Evolutionary conservation across 2,888 invertebrate species (phyloP).

Genomic region (Gibbula magus): DNA sequence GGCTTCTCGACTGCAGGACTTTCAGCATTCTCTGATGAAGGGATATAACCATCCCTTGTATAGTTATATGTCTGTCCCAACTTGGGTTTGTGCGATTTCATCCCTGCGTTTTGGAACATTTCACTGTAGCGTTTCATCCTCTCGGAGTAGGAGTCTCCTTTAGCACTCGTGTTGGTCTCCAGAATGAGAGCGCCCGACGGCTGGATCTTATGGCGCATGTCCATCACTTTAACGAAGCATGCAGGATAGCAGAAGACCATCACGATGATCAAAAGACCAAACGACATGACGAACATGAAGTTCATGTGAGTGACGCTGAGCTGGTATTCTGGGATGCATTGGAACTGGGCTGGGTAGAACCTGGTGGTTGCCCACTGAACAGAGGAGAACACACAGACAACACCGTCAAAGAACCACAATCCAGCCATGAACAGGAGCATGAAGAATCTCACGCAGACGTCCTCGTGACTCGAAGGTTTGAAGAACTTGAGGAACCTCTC

Average conservation of each 20-base stretch:
- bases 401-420: slow-evolving; percentile 51
- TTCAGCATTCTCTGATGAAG: slow-evolving; percentile 36
- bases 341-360: slow-evolving; percentile 51
- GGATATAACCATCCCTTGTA: slow-evolving; percentile 43
- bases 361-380: slow-evolving; percentile 54
- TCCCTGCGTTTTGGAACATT: slow-evolving; percentile 51
- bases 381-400: slow-evolving; percentile 53
- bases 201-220: slow-evolving; percentile 36
- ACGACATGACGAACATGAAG: slow-evolving; percentile 51
- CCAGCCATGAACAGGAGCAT: slow-evolving; percentile 45
- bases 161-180: slow-evolving; percentile 44
- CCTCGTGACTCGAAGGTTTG: slow-evolving; percentile 56
- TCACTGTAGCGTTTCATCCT: slow-evolving; percentile 48
- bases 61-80: slow-evolving; percentile 38
- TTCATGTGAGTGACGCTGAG: slow-evolving; percentile 49
- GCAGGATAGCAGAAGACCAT: slow-evolving; percentile 43
- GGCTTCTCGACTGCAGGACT: background rate
- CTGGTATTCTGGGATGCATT: slow-evolving; percentile 54
- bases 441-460: slow-evolving; percentile 51
- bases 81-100: slow-evolving; percentile 44
- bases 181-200: slow-evolving; percentile 47
- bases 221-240: slow-evolving; percentile 42
- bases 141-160: slow-evolving; percentile 54
- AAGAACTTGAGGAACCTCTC: slow-evolving; percentile 52
- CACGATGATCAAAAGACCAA: slow-evolving; percentile 48